These are phyloP conservation scores for Hylia prasina DNA, from an alignment of 2,113 vertebrate species.

Conservation along the genomic window DNA sequence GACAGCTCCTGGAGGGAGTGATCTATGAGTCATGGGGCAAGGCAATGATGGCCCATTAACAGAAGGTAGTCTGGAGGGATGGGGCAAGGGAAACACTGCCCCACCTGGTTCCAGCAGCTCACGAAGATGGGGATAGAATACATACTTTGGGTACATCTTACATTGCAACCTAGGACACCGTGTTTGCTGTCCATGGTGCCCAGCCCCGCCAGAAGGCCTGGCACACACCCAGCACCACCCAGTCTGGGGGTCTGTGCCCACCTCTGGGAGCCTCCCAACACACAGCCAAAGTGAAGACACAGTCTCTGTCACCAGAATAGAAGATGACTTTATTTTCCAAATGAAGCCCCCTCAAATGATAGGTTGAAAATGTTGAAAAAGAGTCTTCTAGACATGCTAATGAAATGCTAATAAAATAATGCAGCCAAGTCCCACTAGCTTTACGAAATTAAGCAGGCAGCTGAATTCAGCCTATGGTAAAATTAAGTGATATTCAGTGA, in stretches of 20 bases:
- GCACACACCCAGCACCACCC: accelerated
- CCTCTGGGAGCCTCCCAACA: accelerated
- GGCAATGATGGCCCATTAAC: too few species aligned
- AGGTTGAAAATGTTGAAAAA: background rate
- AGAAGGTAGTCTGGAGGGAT: too few species aligned
- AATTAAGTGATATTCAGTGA: background rate
- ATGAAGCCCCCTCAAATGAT: background rate
- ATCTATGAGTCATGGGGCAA: too few species aligned
- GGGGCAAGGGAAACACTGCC: too few species aligned
- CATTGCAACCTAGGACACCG: too few species aligned
- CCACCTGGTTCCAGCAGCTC: too few species aligned
- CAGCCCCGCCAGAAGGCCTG: accelerated
- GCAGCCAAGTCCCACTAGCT: background rate
- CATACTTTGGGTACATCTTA: too few species aligned
- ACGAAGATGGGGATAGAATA: too few species aligned
- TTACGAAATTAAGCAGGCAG: background rate
- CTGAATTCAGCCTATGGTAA: background rate
- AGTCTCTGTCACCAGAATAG: background rate
- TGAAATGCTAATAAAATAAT: background rate
- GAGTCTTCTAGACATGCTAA: background rate
- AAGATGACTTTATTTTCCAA: background rate
- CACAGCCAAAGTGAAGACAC: background rate
- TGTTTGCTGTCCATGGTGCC: accelerated
- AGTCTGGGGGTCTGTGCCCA: accelerated
- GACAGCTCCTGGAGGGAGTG: too few species aligned